Base-by-base conservation (phyloP, 92 coral and sea anemone genomes). In the Umimayanthus kanabou region DNA sequence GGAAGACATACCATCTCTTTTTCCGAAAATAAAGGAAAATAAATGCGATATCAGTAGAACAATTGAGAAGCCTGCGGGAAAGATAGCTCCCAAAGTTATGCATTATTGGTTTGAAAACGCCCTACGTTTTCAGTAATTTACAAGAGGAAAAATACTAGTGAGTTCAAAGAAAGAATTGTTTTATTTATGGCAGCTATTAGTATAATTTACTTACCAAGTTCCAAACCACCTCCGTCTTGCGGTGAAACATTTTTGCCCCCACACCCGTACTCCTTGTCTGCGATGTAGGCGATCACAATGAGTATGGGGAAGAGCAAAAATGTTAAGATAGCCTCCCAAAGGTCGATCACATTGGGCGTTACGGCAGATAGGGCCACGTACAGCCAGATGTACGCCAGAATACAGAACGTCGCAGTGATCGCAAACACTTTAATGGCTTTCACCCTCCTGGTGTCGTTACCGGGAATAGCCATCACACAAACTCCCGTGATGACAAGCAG, bases 271-370 rank as follows among this genome's bases (percentile, higher is more conserved):
- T 97, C 95, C 87, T 95, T 97, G 86, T 97, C 99, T 29, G 96
- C 96, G 73, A 97, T 97, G 53, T 94, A 97, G 0, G 99, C 99
- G 65, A 97, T 88, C 1, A 97, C 92, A 43, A 97, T 97, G 67
- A 97, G 93, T 15, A 97, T 92, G 0, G 99, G 99, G 75, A 97
- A 97, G 86, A 97, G 83, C 4, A 97, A 87, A 42, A 97, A 95
- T 0, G 99, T 97, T 2, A 97, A 89, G 58, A 97, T 97, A 4
- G 98, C 99, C 70, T 97, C 99, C 99, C 99, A 97, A 3, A 97
- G 87, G 55, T 97, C 99, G 33, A 97, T 93, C 57, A 90, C 95
- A 43, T 97, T 79, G 23, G 81, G 81, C 42, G 91, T 88, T 80
- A 76, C 90, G 5, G 88, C 93, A 9, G 88, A 76, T 33, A 97